Evolutionary conservation across 2,797 vertebrate species (phyloP).

Genomic region (Serranus cabrilla): DNA sequence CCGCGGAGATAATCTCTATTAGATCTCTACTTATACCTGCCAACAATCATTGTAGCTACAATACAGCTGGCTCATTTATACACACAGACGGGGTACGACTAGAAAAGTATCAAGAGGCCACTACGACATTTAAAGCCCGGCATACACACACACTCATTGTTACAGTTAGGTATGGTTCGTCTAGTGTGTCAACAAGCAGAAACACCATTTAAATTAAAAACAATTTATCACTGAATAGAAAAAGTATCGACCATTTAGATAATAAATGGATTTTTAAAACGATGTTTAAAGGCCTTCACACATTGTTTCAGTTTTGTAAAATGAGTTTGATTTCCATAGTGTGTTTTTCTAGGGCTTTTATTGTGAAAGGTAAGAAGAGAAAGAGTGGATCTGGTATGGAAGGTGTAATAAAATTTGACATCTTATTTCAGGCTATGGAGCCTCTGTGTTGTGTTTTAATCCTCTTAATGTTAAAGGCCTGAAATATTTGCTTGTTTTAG

Average conservation of each 20-base stretch:
- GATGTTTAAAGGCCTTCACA: not conserved
- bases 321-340: too few relatives aligned
- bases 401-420: too few relatives aligned
- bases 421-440: too few relatives aligned
- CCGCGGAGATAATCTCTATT: slow-evolving; percentile 60
- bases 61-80: slow-evolving; percentile 26
- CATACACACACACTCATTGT: not conserved
- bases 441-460: too few relatives aligned
- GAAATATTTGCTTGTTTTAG: not conserved
- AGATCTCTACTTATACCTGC: slow-evolving; percentile 62
- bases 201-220: not conserved
- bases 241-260: not conserved
- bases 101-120: not conserved
- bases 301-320: too few relatives aligned
- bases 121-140: not conserved
- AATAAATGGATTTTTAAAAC: too few relatives aligned
- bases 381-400: too few relatives aligned
- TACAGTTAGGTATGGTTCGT: not conserved
- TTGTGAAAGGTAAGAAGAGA: too few relatives aligned
- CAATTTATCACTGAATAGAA: not conserved
- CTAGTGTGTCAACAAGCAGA: too few relatives aligned
- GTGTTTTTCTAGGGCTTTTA: too few relatives aligned
- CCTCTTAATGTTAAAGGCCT: too few relatives aligned
- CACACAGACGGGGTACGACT: not conserved
- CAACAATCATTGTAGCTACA: slow-evolving; percentile 50